Evolutionary conservation across 2,113 vertebrate genomes (phyloP).

Genomic region (Cyanoramphus novaezelandiae): DNA sequence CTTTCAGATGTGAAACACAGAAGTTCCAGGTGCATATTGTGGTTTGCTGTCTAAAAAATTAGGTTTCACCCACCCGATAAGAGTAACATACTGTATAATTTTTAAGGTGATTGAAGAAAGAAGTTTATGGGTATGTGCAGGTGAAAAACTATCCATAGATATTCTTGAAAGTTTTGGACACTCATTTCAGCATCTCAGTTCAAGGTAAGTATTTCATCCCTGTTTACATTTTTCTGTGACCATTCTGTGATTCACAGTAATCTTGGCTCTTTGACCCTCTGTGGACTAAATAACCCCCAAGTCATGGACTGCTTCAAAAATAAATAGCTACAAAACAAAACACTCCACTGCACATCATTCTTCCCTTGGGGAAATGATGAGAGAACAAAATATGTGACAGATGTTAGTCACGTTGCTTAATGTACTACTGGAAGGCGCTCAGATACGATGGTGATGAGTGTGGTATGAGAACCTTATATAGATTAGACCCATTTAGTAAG

Average conservation of each 20-base stretch:
- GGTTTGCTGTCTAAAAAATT: background rate
- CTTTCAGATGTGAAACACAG: background rate
- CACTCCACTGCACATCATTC: background rate
- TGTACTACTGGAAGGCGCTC: background rate
- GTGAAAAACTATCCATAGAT: background rate
- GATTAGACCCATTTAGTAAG: constrained; percentile 16
- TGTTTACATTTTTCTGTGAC: background rate
- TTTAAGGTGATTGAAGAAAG: background rate
- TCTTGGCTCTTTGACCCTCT: background rate
- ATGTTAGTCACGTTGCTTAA: constrained; percentile 31
- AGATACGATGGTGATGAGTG: background rate
- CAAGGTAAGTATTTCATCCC: background rate
- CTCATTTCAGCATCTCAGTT: background rate
- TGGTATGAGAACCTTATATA: background rate
- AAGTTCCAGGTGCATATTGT: background rate
- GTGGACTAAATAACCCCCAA: background rate
- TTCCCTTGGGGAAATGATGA: background rate
- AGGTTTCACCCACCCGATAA: background rate
- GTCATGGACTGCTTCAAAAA: background rate
- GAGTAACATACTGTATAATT: background rate
- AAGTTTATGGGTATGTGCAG: fast-evolving
- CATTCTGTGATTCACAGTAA: background rate
- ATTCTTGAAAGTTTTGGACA: background rate
- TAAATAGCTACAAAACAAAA: background rate
- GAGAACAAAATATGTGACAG: constrained; percentile 3